These are phyloP conservation scores for Pristionchus maxplancki DNA, from an alignment of 2,888 invertebrate genomes.

Conservation along the genomic window DNA sequence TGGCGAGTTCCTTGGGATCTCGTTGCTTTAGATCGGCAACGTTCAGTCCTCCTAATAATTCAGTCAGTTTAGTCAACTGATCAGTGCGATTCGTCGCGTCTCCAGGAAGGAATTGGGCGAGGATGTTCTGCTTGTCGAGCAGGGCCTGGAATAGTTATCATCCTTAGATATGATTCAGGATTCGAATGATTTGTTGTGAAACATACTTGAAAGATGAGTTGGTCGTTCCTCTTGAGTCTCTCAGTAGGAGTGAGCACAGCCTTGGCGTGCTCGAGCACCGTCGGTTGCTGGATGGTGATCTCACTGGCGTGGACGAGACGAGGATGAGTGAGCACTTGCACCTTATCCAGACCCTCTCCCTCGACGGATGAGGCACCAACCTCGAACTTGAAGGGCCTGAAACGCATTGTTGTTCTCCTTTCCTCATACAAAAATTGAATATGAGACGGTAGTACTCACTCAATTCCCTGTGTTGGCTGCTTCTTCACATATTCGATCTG, in stretches of 20 bases:
- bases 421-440: not conserved
- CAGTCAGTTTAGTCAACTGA: conserved; percentile 83
- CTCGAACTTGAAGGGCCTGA: conserved; percentile 50
- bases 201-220: conserved; percentile 67
- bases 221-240: conserved; percentile 77
- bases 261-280: conserved; percentile 77
- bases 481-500: conserved; percentile 69
- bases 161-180: not conserved
- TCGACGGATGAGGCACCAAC: conserved; percentile 28
- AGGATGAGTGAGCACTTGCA: conserved; percentile 76
- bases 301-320: conserved; percentile 74
- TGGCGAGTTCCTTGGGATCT: conserved; percentile 72
- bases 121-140: conserved; percentile 72
- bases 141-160: conserved; percentile 59
- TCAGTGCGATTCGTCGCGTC: conserved; percentile 65
- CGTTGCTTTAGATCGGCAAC: conserved; percentile 83
- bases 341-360: conserved; percentile 53
- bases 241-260: conserved; percentile 79
- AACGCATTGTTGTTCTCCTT: not conserved
- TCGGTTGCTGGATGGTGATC: conserved; percentile 75
- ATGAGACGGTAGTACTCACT: conserved; percentile 50
- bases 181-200: not conserved
- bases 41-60: conserved; percentile 91
- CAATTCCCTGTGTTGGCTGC: conserved; percentile 56
- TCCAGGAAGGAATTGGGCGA: conserved; percentile 67